Conservation (phyloP, 1,140 invertebrate species). For the Drosophila cardini region DNA sequence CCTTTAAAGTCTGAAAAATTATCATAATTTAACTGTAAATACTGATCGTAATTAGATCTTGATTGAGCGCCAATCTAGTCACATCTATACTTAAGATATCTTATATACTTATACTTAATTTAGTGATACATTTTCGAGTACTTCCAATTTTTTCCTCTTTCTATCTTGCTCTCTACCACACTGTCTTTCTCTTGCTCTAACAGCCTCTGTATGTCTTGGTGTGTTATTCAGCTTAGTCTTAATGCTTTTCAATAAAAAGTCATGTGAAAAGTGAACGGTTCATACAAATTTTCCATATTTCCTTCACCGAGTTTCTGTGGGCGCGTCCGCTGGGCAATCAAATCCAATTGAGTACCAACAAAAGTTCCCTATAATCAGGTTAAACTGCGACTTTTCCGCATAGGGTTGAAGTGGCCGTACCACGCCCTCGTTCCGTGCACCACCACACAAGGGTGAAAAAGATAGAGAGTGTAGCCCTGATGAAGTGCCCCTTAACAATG, state of each 20-base stretch:
- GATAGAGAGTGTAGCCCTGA: constrained; percentile 38
- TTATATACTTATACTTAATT: constrained; percentile 35
- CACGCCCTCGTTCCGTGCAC: constrained; percentile 34
- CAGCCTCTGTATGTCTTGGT: constrained; percentile 29
- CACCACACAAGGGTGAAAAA: constrained; percentile 1
- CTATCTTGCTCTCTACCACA: constrained; percentile 8
- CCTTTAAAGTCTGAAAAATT: constrained; percentile 13
- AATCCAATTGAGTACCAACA: constrained; percentile 71
- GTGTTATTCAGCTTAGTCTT: constrained; percentile 61
- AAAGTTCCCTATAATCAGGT: constrained; percentile 68
- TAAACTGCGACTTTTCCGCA: constrained; percentile 57
- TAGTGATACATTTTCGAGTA: constrained; percentile 71
- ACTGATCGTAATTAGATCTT: constrained; percentile 37
- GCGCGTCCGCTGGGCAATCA: constrained; percentile 56
- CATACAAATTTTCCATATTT: constrained; percentile 12
- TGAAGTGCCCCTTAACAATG: constrained; percentile 59
- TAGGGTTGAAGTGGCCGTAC: constrained; percentile 55
- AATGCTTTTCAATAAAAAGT: constrained; percentile 69
- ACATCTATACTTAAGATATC: constrained; percentile 38
- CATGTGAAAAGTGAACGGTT: constrained; percentile 36
- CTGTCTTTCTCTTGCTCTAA: not conserved
- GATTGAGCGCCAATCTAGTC: constrained; percentile 48
- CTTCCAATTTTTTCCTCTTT: constrained; percentile 56
- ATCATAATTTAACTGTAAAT: constrained; percentile 54
- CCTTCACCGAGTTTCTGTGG: not conserved